Evolutionary conservation across 2,113 vertebrate species (phyloP), one percentile per base, ranked within the genome.

Genomic region (Mastomys coucha): DNA sequence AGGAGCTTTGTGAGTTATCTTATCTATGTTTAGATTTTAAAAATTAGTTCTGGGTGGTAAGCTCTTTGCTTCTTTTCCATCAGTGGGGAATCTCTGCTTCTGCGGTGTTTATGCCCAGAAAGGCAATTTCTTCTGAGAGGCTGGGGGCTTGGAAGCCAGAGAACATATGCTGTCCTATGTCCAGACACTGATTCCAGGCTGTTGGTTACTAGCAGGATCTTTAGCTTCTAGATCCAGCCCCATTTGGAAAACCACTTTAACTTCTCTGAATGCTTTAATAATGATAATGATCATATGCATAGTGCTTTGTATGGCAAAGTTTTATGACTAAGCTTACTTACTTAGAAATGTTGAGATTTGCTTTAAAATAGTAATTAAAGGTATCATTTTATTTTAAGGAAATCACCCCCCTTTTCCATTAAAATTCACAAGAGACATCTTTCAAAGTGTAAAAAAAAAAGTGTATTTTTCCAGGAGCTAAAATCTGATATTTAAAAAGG

Each of bases 351-450:
- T 94, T 98, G 98, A 98, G 96, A 98, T 87, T 94, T 98, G 97
- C 98, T 98, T 89, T 97, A 92, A 98, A 98, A 98, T 94, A 97
- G 97, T 97, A 98, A 98, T 98, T 98, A 98, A 98, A 36, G 75
- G 89, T 97, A 12, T 97, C 98, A 97, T 98, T 97, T 95, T 78
- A 97, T 98, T 96, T 95, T 75, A 85, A 95, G 20, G 81, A 89
- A 9, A 73, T 70, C 9, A 60, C 24, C 45, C 72, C 88, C 77
- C 69, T 6, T 33, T 78, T 16, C 49, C 88, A 73, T 49, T 31
- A 70, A 60, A 95, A 95, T 91, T 96, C 94, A 60, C 5, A 39
- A 86, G 77, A 78, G 31, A 77, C 81, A 80, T 58, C 22, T 81
- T 93, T 93, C 42, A 65, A 94, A 94, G 58, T 80, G 28, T 88